Evolutionary conservation across 1,140 invertebrate genomes (phyloP).

Genomic region (Caerostris extrusa): DNA sequence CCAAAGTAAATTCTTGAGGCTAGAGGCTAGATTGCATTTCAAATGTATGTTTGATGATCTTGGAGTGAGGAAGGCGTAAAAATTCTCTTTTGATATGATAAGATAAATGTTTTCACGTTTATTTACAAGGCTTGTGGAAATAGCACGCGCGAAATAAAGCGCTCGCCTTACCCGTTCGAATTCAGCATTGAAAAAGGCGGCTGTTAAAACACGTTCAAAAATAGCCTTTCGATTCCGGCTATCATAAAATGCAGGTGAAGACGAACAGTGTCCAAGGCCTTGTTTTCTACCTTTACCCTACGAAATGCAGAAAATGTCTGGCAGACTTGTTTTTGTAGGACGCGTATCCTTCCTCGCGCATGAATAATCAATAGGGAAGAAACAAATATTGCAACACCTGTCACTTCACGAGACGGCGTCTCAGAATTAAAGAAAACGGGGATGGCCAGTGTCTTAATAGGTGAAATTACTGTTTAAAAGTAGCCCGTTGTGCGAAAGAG

Average conservation of each 20-base stretch:
- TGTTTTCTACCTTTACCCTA: slow-evolving; percentile 44
- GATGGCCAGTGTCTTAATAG: too few relatives aligned
- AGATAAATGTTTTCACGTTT: neutral
- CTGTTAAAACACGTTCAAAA: slow-evolving; percentile 56
- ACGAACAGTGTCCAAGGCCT: slow-evolving; percentile 46
- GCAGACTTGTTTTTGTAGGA: slow-evolving; percentile 9
- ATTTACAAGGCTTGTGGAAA: neutral
- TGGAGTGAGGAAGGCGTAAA: neutral
- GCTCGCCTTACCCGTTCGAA: neutral
- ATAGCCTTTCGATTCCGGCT: slow-evolving; percentile 37
- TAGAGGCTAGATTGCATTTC: too few relatives aligned
- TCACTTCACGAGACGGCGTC: neutral
- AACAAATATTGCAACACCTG: slow-evolving; percentile 67
- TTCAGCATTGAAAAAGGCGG: neutral
- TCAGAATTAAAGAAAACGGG: neutral
- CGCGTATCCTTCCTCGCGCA: slow-evolving; percentile 24
- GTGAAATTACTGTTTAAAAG: too few relatives aligned
- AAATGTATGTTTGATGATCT: too few relatives aligned
- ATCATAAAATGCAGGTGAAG: slow-evolving; percentile 42
- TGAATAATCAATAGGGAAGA: slow-evolving; percentile 43
- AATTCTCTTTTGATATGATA: neutral
- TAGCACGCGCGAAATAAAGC: neutral
- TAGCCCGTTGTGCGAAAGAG: too few relatives aligned
- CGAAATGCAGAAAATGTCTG: slow-evolving; percentile 61
- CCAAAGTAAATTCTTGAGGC: too few relatives aligned